Conservation (phyloP, 2,113 vertebrate species). For the Etia nguti region DNA sequence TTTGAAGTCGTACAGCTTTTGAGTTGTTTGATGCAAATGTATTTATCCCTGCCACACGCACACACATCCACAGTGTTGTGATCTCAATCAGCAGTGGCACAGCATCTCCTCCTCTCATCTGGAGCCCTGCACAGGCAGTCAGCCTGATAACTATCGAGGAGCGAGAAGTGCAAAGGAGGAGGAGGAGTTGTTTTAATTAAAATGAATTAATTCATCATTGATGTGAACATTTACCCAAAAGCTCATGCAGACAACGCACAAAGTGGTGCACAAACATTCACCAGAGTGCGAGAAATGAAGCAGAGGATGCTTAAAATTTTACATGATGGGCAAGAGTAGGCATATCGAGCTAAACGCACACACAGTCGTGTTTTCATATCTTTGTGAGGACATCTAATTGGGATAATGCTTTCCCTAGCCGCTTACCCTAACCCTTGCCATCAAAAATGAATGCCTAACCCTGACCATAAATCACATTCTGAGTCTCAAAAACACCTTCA, state of each 20-base stretch:
- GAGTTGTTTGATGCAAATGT: neutral
- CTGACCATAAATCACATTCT: neutral
- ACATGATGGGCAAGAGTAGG: neutral
- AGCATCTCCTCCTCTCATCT: neutral
- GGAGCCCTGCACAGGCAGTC: neutral
- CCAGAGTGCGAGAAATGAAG: neutral
- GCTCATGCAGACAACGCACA: neutral
- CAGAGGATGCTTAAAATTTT: neutral
- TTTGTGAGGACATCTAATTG: neutral
- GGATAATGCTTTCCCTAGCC: fast-evolving
- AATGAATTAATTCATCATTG: neutral
- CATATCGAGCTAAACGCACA: neutral
- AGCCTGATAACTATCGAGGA: neutral
- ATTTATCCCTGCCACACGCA: neutral
- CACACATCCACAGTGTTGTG: neutral
- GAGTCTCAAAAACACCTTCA: neutral
- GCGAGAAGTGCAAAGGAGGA: neutral
- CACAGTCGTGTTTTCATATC: neutral
- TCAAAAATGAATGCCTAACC: neutral
- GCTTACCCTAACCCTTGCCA: fast-evolving
- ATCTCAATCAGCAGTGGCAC: neutral
- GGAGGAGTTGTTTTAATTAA: neutral
- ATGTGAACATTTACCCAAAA: neutral
- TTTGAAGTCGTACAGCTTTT: fast-evolving
- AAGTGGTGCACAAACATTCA: neutral